phyloP scores from a whole-genome alignment of 2,888 invertebrate genomes.

The Pogonocherus hispidulus region DNA sequence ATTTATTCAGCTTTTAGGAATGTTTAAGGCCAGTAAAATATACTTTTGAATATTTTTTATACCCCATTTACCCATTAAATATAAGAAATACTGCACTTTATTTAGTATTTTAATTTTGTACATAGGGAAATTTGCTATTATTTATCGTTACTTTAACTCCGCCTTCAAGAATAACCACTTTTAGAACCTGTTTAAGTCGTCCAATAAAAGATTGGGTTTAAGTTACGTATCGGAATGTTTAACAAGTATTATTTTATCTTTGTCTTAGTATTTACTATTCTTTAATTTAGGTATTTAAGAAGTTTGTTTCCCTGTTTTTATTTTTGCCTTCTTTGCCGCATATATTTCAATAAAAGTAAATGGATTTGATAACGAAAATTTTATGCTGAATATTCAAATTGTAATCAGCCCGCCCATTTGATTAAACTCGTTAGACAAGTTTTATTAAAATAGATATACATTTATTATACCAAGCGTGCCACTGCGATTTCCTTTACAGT shows the following conservation, averaged over 20 bases:
- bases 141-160: conserved; percentile 55
- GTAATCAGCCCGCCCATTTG: neutral
- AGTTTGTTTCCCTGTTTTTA: neutral
- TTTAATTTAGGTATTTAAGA: neutral
- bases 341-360: neutral
- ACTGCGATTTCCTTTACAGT: conserved; percentile 47
- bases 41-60: conserved; percentile 60
- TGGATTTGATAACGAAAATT: neutral
- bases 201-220: conserved; percentile 15
- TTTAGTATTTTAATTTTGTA: conserved; percentile 53
- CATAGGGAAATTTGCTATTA: conserved; percentile 50
- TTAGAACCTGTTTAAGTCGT: conserved; percentile 48
- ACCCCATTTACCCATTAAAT: conserved; percentile 57
- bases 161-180: conserved; percentile 47
- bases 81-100: conserved; percentile 56
- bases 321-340: neutral
- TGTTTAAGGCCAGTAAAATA: conserved; percentile 51
- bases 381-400: neutral
- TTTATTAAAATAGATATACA: conserved; percentile 24
- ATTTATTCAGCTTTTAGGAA: conserved; percentile 43
- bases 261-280: conserved; percentile 4
- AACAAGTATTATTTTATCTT: conserved; percentile 15
- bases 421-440: conserved; percentile 6
- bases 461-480: conserved; percentile 39
- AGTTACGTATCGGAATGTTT: conserved; percentile 21